phyloP scores from a whole-genome alignment of 1,140 invertebrate genomes.

The Ditylenchus dipsaci region DNA sequence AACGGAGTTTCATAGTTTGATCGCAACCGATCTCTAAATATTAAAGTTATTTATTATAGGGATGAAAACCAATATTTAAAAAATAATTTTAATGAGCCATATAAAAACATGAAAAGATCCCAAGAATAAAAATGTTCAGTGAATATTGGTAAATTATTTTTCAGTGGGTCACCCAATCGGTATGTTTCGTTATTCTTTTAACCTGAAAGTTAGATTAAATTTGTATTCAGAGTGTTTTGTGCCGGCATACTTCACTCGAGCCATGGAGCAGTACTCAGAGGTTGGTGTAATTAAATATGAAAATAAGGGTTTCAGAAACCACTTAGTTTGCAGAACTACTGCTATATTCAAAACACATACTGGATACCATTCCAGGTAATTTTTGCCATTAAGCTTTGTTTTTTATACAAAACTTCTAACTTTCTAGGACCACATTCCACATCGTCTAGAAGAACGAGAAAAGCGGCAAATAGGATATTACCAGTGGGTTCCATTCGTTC shows the following conservation, averaged over 20 bases:
- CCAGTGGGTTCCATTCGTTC: conserved; percentile 61
- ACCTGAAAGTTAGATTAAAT: no score
- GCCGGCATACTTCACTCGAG: conserved; percentile 61
- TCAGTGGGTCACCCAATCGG: conserved; percentile 14
- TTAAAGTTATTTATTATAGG: no score
- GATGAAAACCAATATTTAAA: no score
- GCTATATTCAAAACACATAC: conserved; percentile 58
- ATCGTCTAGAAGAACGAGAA: conserved; percentile 55
- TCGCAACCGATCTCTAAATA: no score
- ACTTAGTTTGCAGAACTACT: conserved; percentile 31
- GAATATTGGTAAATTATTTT: no score
- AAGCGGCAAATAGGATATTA: conserved; percentile 57
- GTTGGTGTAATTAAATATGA: conserved; percentile 22
- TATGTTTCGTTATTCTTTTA: not conserved
- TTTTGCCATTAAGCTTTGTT: not conserved
- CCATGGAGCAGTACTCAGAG: conserved; percentile 60
- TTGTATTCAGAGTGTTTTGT: conserved; percentile 58
- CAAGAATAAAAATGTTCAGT: no score
- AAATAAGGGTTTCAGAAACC: conserved; percentile 7
- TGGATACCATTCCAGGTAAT: conserved; percentile 59
- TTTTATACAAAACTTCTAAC: not conserved
- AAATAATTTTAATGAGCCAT: no score
- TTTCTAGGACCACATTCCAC: conserved; percentile 55
- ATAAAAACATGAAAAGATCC: no score
- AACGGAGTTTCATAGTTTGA: no score